A percentile compares a stretch with the other conserved stretches of the same genome.
Conservation (phyloP, 2,888 invertebrate species). For the Amphipoea oculea region DNA sequence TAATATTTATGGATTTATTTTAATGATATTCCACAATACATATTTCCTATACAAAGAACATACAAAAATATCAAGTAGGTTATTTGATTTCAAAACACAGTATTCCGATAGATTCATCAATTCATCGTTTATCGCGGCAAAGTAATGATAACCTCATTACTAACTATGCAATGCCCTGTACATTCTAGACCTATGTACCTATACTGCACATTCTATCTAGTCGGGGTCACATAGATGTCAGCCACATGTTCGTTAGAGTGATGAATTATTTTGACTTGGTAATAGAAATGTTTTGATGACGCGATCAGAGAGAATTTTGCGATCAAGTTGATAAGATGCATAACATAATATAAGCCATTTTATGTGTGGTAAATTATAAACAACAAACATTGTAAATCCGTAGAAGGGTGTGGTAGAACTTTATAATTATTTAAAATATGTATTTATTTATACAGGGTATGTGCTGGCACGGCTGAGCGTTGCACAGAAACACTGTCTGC, state of each 20-base stretch:
- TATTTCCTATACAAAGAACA: neutral
- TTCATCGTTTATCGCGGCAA: conserved; percentile 16
- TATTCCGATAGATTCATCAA: neutral
- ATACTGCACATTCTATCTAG: neutral
- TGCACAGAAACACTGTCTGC: neutral
- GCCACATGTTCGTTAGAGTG: neutral
- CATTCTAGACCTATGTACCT: neutral
- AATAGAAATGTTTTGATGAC: conserved; percentile 9
- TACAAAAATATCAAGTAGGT: neutral
- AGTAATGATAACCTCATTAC: conserved; percentile 56
- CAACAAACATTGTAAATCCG: neutral
- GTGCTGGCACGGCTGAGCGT: neutral
- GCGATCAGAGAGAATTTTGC: neutral
- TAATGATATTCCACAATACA: neutral
- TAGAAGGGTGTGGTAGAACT: neutral
- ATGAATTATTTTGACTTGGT: conserved; percentile 10
- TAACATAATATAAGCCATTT: neutral
- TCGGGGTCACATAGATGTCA: conserved; percentile 36
- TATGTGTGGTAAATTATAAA: neutral
- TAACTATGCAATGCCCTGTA: neutral
- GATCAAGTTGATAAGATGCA: neutral
- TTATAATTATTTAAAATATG: neutral
- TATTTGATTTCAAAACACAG: neutral
- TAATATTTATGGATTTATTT: neutral
- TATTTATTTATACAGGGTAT: neutral